Evolutionary conservation across 2,888 invertebrate genomes (phyloP).

Genomic region (Priocnemis perturbator): DNA sequence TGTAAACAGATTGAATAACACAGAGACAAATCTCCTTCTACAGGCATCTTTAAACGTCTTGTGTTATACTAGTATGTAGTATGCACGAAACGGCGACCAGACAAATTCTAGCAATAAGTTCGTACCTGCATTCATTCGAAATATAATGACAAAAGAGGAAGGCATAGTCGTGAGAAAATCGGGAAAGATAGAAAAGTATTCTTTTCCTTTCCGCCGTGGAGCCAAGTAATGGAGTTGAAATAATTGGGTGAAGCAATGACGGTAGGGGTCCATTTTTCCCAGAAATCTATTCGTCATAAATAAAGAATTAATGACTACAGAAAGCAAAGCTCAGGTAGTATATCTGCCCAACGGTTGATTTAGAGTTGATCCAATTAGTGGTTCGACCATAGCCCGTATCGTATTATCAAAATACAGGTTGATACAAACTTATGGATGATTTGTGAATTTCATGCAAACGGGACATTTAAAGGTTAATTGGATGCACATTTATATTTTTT

Average conservation of each 20-base stretch:
- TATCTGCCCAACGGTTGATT: conserved; percentile 18
- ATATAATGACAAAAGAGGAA: background rate
- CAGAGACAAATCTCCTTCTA: no score
- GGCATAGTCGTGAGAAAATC: background rate
- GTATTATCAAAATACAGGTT: conserved; percentile 63
- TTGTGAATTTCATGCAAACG: conserved; percentile 53
- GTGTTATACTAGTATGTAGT: no score
- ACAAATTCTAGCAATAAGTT: conserved; percentile 63
- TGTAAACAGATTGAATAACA: no score
- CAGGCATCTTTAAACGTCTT: no score
- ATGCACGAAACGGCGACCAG: no score
- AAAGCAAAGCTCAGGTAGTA: conserved; percentile 47
- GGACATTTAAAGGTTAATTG: background rate
- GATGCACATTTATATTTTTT: no score
- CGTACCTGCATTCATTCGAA: conserved; percentile 54
- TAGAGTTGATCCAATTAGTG: background rate
- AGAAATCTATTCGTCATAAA: conserved; percentile 26
- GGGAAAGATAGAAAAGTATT: background rate
- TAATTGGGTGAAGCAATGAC: background rate
- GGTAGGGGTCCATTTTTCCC: conserved; percentile 64
- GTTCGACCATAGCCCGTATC: conserved; percentile 44
- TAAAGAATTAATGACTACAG: conserved; percentile 1
- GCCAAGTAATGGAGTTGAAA: no score
- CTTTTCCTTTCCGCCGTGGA: conserved; percentile 7
- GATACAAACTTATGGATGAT: no score